Evolutionary conservation across 2,113 vertebrate genomes (phyloP).

Genomic region (Macrotus californicus): DNA sequence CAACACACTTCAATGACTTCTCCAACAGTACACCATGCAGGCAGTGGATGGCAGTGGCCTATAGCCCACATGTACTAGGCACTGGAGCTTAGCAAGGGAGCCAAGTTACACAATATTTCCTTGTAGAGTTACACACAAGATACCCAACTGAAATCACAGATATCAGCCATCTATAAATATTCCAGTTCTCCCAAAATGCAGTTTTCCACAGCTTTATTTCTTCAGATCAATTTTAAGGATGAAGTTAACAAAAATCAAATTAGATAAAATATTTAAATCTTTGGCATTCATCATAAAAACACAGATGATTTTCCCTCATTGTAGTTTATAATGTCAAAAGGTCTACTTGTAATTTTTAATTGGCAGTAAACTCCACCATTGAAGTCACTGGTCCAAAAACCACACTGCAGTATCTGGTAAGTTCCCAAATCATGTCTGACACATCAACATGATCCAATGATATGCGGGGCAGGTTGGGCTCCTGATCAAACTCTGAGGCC

Average conservation of each 20-base stretch:
- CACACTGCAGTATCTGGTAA: conserved; percentile 50
- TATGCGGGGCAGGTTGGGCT: no score
- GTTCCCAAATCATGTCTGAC: conserved; percentile 42
- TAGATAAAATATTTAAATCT: conserved; percentile 75
- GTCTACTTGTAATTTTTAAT: conserved; percentile 32
- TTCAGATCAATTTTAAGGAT: conserved; percentile 59
- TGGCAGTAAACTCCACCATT: conserved; percentile 28
- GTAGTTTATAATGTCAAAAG: conserved; percentile 21
- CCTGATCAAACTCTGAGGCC: neutral
- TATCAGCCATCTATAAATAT: conserved; percentile 68
- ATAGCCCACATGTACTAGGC: conserved; percentile 57
- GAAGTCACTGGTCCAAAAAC: neutral
- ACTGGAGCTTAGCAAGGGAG: conserved; percentile 71
- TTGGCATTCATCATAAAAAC: conserved; percentile 78
- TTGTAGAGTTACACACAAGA: conserved; percentile 79
- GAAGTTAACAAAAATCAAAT: conserved; percentile 62
- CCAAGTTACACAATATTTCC: conserved; percentile 69
- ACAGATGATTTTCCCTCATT: conserved; percentile 61
- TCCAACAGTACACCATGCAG: conserved; percentile 58
- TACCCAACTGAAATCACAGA: conserved; percentile 69
- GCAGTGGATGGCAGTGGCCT: conserved; percentile 67
- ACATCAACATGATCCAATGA: neutral
- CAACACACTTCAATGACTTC: conserved; percentile 1
- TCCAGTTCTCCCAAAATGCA: conserved; percentile 60
- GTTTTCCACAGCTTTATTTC: conserved; percentile 65